Evolutionary conservation across 1,140 invertebrate species (phyloP).

Genomic region (Drosophila persimilis): DNA sequence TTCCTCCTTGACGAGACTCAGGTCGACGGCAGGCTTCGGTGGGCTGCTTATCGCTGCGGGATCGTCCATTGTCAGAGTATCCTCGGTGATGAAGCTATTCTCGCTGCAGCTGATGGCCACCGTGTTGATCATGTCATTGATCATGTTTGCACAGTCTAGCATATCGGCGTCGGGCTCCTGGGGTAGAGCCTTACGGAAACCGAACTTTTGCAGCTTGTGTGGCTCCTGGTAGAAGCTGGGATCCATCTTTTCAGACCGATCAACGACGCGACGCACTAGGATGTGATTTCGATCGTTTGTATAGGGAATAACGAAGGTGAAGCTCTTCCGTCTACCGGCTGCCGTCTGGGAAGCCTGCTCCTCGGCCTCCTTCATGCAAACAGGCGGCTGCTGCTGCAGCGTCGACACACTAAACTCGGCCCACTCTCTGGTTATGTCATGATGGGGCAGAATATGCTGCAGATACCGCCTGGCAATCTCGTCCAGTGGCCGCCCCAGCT

Average conservation of each 20-base stretch:
- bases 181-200: constrained; percentile 36
- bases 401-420: constrained; percentile 82
- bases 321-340: constrained; percentile 55
- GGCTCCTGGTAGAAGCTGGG: constrained; percentile 48
- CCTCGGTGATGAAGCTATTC: constrained; percentile 68
- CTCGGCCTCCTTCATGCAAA: constrained; percentile 54
- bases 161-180: constrained; percentile 11
- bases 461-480: constrained; percentile 79
- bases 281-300: constrained; percentile 77
- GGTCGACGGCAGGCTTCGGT: neutral
- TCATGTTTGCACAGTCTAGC: constrained; percentile 66
- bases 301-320: constrained; percentile 77
- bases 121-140: constrained; percentile 78
- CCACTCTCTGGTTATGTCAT: constrained; percentile 79
- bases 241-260: constrained; percentile 74
- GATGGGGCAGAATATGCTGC: constrained; percentile 74
- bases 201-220: constrained; percentile 37
- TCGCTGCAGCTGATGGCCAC: constrained; percentile 82
- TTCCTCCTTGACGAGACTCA: constrained; percentile 34
- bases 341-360: constrained; percentile 44
- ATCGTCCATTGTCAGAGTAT: constrained; percentile 42
- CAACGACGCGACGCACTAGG: constrained; percentile 72
- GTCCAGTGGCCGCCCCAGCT: constrained; percentile 65
- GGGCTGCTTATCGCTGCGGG: neutral
- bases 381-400: constrained; percentile 44